Base-by-base conservation (phyloP, 2,888 invertebrate genomes). In the Ophion obscuratus region DNA sequence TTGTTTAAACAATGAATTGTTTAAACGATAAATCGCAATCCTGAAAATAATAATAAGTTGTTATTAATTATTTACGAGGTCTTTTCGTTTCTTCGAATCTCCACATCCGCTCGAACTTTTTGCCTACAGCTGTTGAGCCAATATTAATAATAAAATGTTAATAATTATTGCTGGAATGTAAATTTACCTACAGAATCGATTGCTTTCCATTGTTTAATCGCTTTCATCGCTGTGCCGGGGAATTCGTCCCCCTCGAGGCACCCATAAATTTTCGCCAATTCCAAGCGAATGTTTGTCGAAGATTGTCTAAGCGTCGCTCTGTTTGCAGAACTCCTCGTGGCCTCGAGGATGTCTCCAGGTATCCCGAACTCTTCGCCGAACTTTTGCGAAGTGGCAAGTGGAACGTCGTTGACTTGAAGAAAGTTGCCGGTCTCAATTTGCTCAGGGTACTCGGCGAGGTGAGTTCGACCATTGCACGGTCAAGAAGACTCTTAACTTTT, bases 301-400 rank as follows among this genome's bases (percentile, higher is more conserved):
- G 61, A 20, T 62, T 24, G 61, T 73, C 27, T 74, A 59, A 81
- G 9, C 24, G 6, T 11, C n/a, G 40, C 20, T 66, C 87, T 81
- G 77, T 89, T 90, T 92, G 77, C 94, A 97, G 97, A 93, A 97
- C 97, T 70, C 97, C 97, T 14, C 96, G 96, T 94, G 98, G 97
- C 40, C 94, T 98, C 78, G 96, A 97, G 91, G 96, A 97, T 92
- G 97, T 96, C 57, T 96, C 97, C 1, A 96, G 95, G 90, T 97
- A 96, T 93, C 97, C 97, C 1, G 95, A 96, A 89, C 94, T 97
- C 80, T 96, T 97, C 88, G 96, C 96, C 9, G 96, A 96, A 91
- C 95, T 96, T 66, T 94, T 96, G 20, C 95, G 95, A 64, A 95
- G 95, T 83, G 96, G 96, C 2, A 95, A 95, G 88, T 96, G 96